Evolutionary conservation across 2,888 invertebrate genomes (phyloP), one percentile per base, ranked within the genome.

Genomic region (Cinara cedri): DNA sequence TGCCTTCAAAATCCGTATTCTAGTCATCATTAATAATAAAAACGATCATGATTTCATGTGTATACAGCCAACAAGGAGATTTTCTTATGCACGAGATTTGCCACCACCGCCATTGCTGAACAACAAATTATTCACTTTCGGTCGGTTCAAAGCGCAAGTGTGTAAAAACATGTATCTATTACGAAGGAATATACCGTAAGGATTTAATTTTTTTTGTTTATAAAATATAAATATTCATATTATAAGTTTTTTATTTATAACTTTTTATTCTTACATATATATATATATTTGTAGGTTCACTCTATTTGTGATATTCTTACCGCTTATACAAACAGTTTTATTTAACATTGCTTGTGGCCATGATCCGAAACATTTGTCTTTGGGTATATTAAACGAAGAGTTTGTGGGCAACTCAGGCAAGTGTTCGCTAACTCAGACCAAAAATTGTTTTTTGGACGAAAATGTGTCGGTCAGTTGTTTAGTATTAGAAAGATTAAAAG

Each of bases 301-400:
- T 82, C 76, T 87, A 71, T 88, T 88, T 83, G 85, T 87, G 81
- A 86, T 87, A 81, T 84, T 87, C 46, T 83, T 88, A 44, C 88
- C 88, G 1, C 83, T 87, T 1, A 83, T 88, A 14, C 87, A 88
- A 84, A 86, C 87, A 75, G 84, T 86, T 3, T 83, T 88, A 24
- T 88, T 87, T 83, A 87, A 87, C 83, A 82, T 87, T 60, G 87
- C 87, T 57, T 86, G 86, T 51, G 86, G 86, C n/a, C 83, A 84
- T 34, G 85, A 86, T 57, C 86, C 86, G 1, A 81, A 84, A 51
- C 84, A 85, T 49, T 84, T 88, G 60, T 84, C 83, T 3, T 82
- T 88, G 13, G 87, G 86, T 21, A 84, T 87, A 8, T 85, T 87
- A n/a, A 87, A 87, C 82, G 83, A 85, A 14, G 88, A 88, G 81